Conservation (phyloP, 2,888 invertebrate species). For the Ophioninae sp. region DNA sequence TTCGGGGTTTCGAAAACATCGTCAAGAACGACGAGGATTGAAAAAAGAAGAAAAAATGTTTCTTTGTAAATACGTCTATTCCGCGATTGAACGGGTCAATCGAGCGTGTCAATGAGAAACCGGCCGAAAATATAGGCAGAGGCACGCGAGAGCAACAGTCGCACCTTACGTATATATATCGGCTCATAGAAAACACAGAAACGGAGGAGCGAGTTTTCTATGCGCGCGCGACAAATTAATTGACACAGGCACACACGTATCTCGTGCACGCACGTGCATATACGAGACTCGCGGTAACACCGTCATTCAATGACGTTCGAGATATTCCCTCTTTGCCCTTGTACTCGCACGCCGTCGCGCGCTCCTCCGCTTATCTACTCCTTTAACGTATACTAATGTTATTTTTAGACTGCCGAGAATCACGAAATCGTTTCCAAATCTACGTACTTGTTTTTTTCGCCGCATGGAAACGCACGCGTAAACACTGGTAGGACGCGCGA, state of each 20-base stretch:
- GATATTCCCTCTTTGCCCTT: slow-evolving; percentile 26
- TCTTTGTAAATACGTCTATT: slow-evolving; percentile 15
- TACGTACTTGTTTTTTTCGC: not conserved
- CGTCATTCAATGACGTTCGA: slow-evolving; percentile 53
- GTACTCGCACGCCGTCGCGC: not conserved
- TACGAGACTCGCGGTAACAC: not conserved
- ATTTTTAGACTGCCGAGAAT: slow-evolving; percentile 55
- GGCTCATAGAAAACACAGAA: not conserved
- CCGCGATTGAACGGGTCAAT: slow-evolving; percentile 24
- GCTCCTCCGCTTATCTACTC: slow-evolving; percentile 30
- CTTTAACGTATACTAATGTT: slow-evolving; percentile 54
- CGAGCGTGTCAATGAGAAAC: slow-evolving; percentile 40
- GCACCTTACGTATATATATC: not conserved
- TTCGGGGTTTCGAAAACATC: too few species aligned
- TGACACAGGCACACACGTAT: not conserved
- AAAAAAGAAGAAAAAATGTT: not conserved
- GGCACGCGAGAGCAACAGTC: slow-evolving; percentile 44
- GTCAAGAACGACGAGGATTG: not conserved
- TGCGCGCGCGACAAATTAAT: not conserved
- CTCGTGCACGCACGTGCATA: not conserved
- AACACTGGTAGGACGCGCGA: not conserved
- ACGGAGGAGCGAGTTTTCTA: not conserved
- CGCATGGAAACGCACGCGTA: not conserved
- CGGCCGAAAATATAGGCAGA: slow-evolving; percentile 25
- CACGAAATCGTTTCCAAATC: slow-evolving; percentile 31